Conservation (phyloP, 2,888 invertebrate species). For the Cephus pygmeus region DNA sequence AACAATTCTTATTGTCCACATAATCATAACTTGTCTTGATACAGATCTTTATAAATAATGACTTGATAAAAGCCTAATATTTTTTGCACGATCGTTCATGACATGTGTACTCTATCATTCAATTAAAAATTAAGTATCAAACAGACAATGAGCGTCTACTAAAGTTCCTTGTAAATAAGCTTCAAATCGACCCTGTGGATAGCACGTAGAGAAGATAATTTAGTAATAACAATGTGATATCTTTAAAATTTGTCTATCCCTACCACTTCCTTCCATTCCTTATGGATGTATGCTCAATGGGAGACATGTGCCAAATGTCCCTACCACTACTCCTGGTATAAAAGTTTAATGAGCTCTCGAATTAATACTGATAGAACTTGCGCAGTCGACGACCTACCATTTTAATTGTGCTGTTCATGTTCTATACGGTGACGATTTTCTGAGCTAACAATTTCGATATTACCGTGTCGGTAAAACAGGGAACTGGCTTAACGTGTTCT, state of each 20-base stretch:
- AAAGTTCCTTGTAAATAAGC: too few relatives aligned
- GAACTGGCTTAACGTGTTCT: background rate
- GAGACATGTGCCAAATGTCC: too few relatives aligned
- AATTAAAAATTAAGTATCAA: too few relatives aligned
- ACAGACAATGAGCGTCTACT: too few relatives aligned
- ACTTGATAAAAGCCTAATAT: too few relatives aligned
- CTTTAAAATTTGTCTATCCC: background rate
- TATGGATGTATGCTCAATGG: too few relatives aligned
- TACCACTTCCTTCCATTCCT: background rate
- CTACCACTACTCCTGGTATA: background rate
- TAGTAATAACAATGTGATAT: background rate
- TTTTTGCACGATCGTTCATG: too few relatives aligned
- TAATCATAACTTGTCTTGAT: too few relatives aligned
- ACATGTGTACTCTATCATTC: too few relatives aligned
- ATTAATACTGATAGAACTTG: constrained; percentile 34
- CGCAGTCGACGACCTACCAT: constrained; percentile 34
- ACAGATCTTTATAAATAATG: too few relatives aligned
- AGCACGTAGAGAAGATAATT: background rate
- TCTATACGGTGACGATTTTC: background rate
- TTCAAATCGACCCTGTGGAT: background rate
- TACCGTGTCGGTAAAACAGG: background rate
- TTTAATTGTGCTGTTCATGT: background rate
- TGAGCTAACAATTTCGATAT: background rate
- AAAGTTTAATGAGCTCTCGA: constrained; percentile 42
- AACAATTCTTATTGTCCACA: too few relatives aligned